Conservation (phyloP, 2,797 vertebrate species). For the Huso huso region DNA sequence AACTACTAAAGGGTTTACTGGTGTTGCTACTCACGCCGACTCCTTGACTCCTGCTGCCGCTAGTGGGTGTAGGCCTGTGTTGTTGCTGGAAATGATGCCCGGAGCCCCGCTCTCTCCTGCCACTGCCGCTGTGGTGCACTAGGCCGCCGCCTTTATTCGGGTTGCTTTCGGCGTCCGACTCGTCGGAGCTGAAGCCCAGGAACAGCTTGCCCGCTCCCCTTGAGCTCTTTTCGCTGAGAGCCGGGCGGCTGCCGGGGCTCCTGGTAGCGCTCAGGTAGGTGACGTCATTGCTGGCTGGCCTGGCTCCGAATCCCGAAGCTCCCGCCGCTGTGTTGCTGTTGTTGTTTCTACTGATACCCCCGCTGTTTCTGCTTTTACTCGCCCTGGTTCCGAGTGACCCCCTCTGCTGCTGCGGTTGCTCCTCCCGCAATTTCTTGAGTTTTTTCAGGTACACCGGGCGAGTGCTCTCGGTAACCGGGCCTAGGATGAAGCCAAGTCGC, state of each 20-base stretch:
- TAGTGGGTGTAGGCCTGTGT: slow-evolving; percentile 32
- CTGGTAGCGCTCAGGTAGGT: slow-evolving; percentile 53
- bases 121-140: slow-evolving; percentile 40
- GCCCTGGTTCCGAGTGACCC: slow-evolving; percentile 30
- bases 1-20: slow-evolving; percentile 24
- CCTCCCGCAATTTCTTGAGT: slow-evolving; percentile 87
- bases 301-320: slow-evolving; percentile 55
- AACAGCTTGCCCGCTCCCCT: slow-evolving; percentile 67
- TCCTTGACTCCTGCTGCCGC: slow-evolving; percentile 36
- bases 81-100: slow-evolving; percentile 25
- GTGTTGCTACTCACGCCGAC: slow-evolving; percentile 28
- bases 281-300: slow-evolving; percentile 65
- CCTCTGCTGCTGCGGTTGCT: slow-evolving; percentile 60
- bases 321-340: slow-evolving; percentile 42
- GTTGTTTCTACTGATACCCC: slow-evolving; percentile 53
- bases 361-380: slow-evolving; percentile 59
- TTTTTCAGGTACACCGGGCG: slow-evolving; percentile 91
- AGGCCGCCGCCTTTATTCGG: slow-evolving; percentile 51
- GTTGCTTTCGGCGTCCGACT: slow-evolving; percentile 81
- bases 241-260: slow-evolving; percentile 43
- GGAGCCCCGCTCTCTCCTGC: slow-evolving; percentile 57
- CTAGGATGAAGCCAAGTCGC: slow-evolving; percentile 73
- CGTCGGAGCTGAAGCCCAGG: slow-evolving; percentile 93
- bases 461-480: slow-evolving; percentile 84
- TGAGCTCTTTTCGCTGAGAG: slow-evolving; percentile 34